These are phyloP conservation scores for Scelioninae gen. 2 DNA, from an alignment of 2,888 invertebrate genomes.

Conservation along the genomic window DNA sequence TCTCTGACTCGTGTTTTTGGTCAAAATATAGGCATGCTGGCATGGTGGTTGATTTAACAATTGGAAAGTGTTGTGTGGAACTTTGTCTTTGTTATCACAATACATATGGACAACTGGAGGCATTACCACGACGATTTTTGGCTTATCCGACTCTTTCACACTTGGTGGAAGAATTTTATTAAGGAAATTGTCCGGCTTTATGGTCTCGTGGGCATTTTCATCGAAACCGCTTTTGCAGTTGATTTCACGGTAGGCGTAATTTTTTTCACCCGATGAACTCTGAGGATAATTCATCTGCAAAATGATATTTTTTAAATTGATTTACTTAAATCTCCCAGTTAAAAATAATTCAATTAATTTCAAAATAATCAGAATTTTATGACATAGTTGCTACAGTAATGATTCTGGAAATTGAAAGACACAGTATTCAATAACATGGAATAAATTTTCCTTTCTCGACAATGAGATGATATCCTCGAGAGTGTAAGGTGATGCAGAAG, in stretches of 20 bases:
- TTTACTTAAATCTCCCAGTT: too few relatives aligned
- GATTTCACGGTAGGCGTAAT: constrained; percentile 13
- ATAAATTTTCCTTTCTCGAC: constrained; percentile 23
- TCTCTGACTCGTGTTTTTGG: too few relatives aligned
- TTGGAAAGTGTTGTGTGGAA: constrained; percentile 6
- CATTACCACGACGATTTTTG: constrained; percentile 48
- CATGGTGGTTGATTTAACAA: constrained; percentile 24
- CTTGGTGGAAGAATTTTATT: constrained; percentile 41
- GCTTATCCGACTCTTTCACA: constrained; percentile 34
- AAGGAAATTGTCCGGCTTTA: constrained; percentile 24
- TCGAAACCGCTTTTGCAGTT: constrained; percentile 5
- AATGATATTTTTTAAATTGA: constrained; percentile 8
- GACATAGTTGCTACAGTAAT: neutral
- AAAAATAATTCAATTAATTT: too few relatives aligned
- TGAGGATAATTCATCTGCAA: constrained; percentile 17
- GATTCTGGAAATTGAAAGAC: neutral
- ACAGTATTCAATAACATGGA: constrained; percentile 17
- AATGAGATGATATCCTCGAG: constrained; percentile 17
- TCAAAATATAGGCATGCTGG: constrained; percentile 26
- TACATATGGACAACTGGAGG: constrained; percentile 47
- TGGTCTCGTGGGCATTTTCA: constrained; percentile 3
- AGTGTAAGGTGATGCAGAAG: constrained; percentile 1
- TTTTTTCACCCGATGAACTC: constrained; percentile 18
- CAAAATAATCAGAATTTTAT: too few relatives aligned
- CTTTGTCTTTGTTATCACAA: constrained; percentile 23